Evolutionary conservation across 2,797 vertebrate species (phyloP), one percentile per base, ranked within the genome.

Genomic region (Siniperca scherzeri): DNA sequence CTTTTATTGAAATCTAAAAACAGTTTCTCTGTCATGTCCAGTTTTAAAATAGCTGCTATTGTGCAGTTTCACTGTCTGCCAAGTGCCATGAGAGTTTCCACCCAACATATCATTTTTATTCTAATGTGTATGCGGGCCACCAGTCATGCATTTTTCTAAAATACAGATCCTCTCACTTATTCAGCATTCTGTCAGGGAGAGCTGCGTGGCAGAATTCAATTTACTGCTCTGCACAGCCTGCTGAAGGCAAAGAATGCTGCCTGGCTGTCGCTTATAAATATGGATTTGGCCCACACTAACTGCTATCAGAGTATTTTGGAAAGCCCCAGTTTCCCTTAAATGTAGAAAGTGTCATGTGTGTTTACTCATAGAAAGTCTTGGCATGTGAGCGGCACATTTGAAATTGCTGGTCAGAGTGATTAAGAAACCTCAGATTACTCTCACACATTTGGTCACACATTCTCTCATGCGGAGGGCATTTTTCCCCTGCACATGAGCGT

Each of bases 181-280:
- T 95, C 94, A 94, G 94, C 92, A 95, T 94, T 94, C 94, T 93
- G 93, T 95, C 93, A 93, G 92, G 40, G 87, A 92, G 91, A 92
- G 88, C 92, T 88, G 93, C 84, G 75, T 90, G 91, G 92, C 89
- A 90, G 88, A 94, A 94, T 95, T 95, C 90, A 95, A 95, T 95
- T 95, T 95, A 93, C 92, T 93, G 93, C 92, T 85, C 88, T 87
- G 91, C 91, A 88, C 91, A 88, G 88, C 80, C 90, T 83, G 92
- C 94, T 93, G 87, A 91, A 91, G 92, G 93, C 91, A 88, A 90
- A 93, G 89, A 94, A 92, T 89, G 90, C 90, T 69, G 87, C 90
- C 83, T 80, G 81, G 81, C 91, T 92, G 92, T 90, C 79, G 77
- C 91, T 93, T 91, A 95, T 94, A 93, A 94, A 95, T 94, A 95